Conservation (phyloP, 2,113 vertebrate genomes). For the Axis porcinus region DNA sequence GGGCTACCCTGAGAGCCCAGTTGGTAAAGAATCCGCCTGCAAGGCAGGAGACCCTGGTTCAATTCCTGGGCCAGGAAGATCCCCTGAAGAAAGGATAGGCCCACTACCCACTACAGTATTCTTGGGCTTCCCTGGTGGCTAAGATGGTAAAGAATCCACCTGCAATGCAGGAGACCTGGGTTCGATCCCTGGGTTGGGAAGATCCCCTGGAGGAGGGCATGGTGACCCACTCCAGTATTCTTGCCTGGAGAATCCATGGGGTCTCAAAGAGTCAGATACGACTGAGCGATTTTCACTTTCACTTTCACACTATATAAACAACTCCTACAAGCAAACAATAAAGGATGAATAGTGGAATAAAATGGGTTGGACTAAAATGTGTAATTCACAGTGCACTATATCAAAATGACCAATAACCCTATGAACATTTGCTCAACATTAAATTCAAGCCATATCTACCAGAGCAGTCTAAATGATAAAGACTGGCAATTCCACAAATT, state of each 20-base stretch:
- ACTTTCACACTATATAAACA: neutral
- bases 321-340: neutral
- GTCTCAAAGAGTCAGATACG: neutral
- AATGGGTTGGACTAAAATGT: neutral
- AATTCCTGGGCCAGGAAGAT: neutral
- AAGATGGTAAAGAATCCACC: rapidly evolving
- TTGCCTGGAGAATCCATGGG: neutral
- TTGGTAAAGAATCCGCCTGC: neutral
- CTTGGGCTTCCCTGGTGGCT: neutral
- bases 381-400: neutral
- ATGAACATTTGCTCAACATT: neutral
- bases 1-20: neutral
- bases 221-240: neutral
- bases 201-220: neutral
- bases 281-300: neutral
- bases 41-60: neutral
- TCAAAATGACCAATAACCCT: neutral
- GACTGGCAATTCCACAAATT: too few relatives aligned
- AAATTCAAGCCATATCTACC: neutral
- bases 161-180: neutral
- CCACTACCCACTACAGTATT: neutral
- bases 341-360: neutral
- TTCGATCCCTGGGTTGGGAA: neutral
- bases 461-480: neutral
- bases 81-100: neutral